These are phyloP conservation scores for Thumatha senex DNA, from an alignment of 2,888 invertebrate species.

Conservation along the genomic window DNA sequence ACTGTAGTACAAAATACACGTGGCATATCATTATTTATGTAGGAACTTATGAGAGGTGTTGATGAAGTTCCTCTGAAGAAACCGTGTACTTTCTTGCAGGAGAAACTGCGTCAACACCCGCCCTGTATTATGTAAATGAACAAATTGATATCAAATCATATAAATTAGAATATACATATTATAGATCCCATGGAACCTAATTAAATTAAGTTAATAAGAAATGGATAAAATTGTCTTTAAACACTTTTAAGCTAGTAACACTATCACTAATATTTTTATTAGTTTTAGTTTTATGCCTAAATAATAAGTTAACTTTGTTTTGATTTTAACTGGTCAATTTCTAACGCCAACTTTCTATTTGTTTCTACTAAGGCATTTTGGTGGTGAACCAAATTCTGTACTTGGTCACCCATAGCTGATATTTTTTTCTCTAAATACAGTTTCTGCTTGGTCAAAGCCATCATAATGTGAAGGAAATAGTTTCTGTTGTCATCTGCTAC, in stretches of 20 bases:
- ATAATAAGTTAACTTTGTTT: conserved; percentile 41
- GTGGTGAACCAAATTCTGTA: conserved; percentile 60
- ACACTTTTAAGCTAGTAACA: background rate
- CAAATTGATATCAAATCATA: background rate
- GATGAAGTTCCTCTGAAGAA: no score
- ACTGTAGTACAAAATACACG: no score
- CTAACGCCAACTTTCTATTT: conserved; percentile 74
- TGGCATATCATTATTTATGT: background rate
- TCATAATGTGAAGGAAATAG: conserved; percentile 75
- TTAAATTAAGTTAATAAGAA: conserved; percentile 7
- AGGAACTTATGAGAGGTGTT: background rate
- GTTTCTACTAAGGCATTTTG: conserved; percentile 74
- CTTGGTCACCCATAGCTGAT: conserved; percentile 56
- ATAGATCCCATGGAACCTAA: conserved; percentile 1
- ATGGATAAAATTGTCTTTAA: conserved; percentile 4
- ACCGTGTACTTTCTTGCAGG: no score
- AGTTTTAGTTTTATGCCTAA: conserved; percentile 9
- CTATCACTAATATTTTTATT: background rate
- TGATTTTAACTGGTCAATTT: conserved; percentile 72
- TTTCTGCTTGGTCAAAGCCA: conserved; percentile 76
- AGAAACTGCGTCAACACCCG: no score
- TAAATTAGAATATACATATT: background rate
- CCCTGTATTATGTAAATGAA: background rate
- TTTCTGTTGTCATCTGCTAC: conserved; percentile 71
- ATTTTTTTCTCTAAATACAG: conserved; percentile 74